Conservation (phyloP, 2,888 invertebrate species). For the Agrilus cyanescens region DNA sequence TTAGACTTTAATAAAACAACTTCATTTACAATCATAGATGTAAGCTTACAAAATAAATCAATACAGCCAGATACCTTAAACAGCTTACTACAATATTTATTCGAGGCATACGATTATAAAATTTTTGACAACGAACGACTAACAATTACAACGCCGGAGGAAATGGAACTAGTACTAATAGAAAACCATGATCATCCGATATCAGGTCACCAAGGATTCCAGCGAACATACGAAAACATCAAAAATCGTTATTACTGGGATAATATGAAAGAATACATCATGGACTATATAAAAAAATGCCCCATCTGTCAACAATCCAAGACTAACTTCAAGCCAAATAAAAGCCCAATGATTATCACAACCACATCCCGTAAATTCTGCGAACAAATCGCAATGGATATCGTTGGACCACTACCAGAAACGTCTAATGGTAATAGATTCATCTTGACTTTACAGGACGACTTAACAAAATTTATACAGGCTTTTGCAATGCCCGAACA, state of each 20-base stretch:
- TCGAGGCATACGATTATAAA: background rate
- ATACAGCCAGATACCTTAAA: background rate
- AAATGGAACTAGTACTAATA: background rate
- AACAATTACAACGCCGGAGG: background rate
- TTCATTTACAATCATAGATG: background rate
- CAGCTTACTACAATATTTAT: background rate
- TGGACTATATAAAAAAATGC: background rate
- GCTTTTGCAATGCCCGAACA: background rate
- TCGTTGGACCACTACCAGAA: constrained; percentile 18
- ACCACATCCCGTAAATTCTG: background rate
- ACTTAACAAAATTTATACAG: background rate
- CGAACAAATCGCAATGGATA: background rate
- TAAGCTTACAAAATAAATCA: background rate
- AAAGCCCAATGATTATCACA: background rate
- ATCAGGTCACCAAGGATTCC: background rate
- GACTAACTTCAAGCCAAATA: background rate
- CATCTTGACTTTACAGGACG: too few relatives aligned
- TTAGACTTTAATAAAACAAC: too few relatives aligned
- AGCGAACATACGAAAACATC: background rate
- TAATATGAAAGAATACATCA: background rate
- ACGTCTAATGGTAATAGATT: constrained; percentile 23
- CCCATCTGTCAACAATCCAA: background rate
- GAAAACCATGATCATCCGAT: background rate
- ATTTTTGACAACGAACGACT: too few relatives aligned
- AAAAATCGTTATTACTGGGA: background rate